A percentile compares a stretch with the other conserved stretches of the same genome.
Conservation (phyloP, 2,113 vertebrate genomes). For the Paraplagusia blochii region DNA sequence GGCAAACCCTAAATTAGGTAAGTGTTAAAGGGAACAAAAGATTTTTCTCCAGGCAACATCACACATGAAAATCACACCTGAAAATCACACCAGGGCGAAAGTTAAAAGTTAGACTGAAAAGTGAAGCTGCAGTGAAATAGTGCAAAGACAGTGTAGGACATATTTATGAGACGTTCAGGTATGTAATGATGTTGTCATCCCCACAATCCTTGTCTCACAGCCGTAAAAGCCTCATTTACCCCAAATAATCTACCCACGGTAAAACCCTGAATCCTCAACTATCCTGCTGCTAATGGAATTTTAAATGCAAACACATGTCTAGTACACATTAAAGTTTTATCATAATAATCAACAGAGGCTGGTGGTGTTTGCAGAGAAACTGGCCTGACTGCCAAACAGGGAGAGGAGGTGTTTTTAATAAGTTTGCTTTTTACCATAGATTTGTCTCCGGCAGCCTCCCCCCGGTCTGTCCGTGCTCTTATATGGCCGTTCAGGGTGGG, state of each 20-base stretch:
- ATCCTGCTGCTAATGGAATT: constrained; percentile 47
- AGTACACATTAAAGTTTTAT: constrained; percentile 54
- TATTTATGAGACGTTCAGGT: constrained; percentile 33
- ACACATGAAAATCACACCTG: neutral
- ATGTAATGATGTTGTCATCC: constrained; percentile 50
- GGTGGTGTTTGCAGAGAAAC: neutral
- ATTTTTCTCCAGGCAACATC: constrained; percentile 20
- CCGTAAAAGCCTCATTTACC: constrained; percentile 27
- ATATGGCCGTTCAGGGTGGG: too few species aligned
- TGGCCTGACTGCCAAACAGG: constrained; percentile 3
- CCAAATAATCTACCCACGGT: constrained; percentile 29
- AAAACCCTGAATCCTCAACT: constrained; percentile 21
- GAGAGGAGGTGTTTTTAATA: constrained; percentile 5
- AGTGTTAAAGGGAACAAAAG: too few species aligned
- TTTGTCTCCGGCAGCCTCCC: constrained; percentile 19
- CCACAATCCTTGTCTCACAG: constrained; percentile 41
- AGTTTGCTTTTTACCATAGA: constrained; percentile 13
- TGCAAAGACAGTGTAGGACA: neutral
- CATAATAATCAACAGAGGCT: constrained; percentile 49
- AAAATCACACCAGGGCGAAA: neutral
- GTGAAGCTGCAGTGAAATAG: neutral
- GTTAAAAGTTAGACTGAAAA: constrained; percentile 14
- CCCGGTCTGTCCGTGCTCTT: neutral
- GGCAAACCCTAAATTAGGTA: too few species aligned
- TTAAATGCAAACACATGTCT: constrained; percentile 66